phyloP scores from a whole-genome alignment of 2,888 invertebrate genomes.

The Polydesmus complanatus region DNA sequence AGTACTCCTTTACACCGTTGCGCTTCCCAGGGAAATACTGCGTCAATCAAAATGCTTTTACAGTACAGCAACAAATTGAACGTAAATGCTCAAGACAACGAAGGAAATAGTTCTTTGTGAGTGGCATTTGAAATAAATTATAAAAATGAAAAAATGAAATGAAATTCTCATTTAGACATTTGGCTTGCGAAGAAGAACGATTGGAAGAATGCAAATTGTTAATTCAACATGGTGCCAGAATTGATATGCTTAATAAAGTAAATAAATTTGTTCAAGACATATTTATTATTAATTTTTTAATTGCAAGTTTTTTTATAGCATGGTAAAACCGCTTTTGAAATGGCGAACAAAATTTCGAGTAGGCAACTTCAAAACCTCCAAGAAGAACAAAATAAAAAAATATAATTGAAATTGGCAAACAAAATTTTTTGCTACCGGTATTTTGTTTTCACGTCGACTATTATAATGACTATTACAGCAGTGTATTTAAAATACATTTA shows the following conservation, averaged over 20 bases:
- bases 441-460: no score
- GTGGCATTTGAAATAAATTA: slow-evolving; percentile 26
- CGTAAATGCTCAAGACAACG: slow-evolving; percentile 46
- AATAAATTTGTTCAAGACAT: no score
- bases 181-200: slow-evolving; percentile 67
- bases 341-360: no score
- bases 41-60: slow-evolving; percentile 52
- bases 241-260: slow-evolving; percentile 48
- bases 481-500: no score
- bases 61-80: slow-evolving; percentile 36
- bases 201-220: slow-evolving; percentile 50
- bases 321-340: no score
- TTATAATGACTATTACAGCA: no score
- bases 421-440: no score
- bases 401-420: no score
- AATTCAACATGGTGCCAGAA: slow-evolving; percentile 48
- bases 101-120: slow-evolving; percentile 62
- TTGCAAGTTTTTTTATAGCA: no score
- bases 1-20: slow-evolving; percentile 67
- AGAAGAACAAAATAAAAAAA: no score
- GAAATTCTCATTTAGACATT: slow-evolving; percentile 39
- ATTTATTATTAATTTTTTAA: no score
- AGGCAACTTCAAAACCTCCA: no score
- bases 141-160: neutral
- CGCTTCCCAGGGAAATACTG: slow-evolving; percentile 56